Conservation (phyloP, 2,113 vertebrate genomes). For the Epinephelus lanceolatus region DNA sequence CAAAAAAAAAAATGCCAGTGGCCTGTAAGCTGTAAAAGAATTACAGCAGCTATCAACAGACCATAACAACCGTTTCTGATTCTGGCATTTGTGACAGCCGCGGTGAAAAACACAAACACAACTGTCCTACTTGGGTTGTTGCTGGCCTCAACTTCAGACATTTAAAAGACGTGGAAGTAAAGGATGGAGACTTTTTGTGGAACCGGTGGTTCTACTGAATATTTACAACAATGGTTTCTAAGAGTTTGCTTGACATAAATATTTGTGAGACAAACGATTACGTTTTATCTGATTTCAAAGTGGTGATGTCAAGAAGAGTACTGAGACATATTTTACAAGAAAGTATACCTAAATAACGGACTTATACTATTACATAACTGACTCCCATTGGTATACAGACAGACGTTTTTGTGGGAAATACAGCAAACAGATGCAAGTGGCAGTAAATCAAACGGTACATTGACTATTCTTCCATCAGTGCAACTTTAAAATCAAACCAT, state of each 20-base stretch:
- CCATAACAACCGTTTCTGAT: background rate
- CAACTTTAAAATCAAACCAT: background rate
- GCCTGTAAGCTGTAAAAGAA: background rate
- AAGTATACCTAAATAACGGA: conserved; percentile 3
- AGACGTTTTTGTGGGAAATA: background rate
- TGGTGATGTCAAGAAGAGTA: background rate
- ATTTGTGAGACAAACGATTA: conserved; percentile 33
- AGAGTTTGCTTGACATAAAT: conserved; percentile 27
- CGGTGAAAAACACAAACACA: conserved; percentile 18
- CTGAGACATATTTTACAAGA: background rate
- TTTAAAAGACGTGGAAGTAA: background rate
- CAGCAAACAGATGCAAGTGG: background rate
- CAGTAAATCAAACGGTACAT: background rate
- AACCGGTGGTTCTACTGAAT: background rate
- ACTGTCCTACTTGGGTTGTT: background rate
- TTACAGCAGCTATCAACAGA: conserved; percentile 24
- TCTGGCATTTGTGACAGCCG: background rate
- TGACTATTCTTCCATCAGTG: background rate
- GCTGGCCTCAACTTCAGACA: conserved; percentile 3
- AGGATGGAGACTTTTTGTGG: background rate
- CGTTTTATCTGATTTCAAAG: conserved; percentile 14
- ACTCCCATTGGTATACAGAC: background rate
- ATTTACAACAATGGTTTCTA: conserved; percentile 6
- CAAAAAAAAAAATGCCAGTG: background rate
- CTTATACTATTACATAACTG: conserved; percentile 8